These are phyloP conservation scores for Propithecus deckenii DNA, from an alignment of 2,797 vertebrate species.

Conservation along the genomic window DNA sequence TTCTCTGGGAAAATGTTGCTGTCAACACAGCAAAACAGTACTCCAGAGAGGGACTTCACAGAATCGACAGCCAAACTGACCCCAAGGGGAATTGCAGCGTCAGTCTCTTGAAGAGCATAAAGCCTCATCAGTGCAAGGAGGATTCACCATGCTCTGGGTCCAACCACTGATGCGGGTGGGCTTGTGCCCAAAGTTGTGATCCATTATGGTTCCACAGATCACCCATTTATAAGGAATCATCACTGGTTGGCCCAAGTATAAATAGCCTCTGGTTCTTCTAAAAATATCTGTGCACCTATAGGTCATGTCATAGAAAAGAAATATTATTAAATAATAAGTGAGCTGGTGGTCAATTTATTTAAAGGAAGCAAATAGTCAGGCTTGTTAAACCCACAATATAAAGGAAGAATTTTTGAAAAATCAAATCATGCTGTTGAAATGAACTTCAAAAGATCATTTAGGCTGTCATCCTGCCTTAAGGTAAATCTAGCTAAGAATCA, in stretches of 20 bases:
- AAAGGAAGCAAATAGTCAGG: not conserved
- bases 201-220: not conserved
- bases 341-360: not conserved
- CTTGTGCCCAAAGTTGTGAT: not conserved
- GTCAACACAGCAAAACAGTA: not conserved
- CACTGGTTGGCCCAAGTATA: not conserved
- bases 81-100: not conserved
- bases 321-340: not conserved
- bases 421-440: slow-evolving; percentile 16
- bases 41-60: not conserved
- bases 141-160: not conserved
- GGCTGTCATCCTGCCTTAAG: not conserved
- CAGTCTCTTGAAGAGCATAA: not conserved
- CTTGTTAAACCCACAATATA: not conserved
- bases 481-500: not conserved
- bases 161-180: not conserved
- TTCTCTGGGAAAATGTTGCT: not conserved
- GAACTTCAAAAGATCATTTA: slow-evolving; percentile 11
- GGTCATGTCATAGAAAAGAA: not conserved
- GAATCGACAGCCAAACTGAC: not conserved
- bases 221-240: not conserved
- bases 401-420: not conserved
- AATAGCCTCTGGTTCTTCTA: not conserved
- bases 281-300: not conserved
- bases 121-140: not conserved